Evolutionary conservation across 92 coral and sea anemone genomes (phyloP).

Genomic region (Epizoanthus scotinus): DNA sequence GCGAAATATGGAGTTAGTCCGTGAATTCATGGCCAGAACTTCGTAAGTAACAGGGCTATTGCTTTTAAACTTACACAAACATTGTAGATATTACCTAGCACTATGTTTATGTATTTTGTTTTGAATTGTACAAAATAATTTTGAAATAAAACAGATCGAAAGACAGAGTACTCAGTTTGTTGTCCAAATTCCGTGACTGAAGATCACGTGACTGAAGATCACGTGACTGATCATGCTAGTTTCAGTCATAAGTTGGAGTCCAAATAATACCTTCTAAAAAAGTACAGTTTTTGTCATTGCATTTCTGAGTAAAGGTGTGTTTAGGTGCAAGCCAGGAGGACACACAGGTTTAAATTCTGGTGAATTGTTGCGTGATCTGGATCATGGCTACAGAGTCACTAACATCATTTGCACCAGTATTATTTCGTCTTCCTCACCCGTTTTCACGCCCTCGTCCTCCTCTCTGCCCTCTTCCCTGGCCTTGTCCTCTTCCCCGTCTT

Average conservation of each 20-base stretch:
- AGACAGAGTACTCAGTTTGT: too few relatives aligned
- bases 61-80: too few relatives aligned
- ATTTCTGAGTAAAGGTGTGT: slow-evolving; percentile 36
- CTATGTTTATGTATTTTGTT: too few relatives aligned
- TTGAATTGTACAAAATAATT: too few relatives aligned
- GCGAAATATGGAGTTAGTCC: too few relatives aligned
- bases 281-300: slow-evolving; percentile 61
- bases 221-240: background rate
- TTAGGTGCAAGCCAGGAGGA: slow-evolving; percentile 61
- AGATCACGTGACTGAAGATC: too few relatives aligned
- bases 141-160: too few relatives aligned
- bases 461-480: slow-evolving; percentile 11
- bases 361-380: slow-evolving; percentile 51
- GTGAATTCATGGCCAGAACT: too few relatives aligned
- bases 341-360: slow-evolving; percentile 64
- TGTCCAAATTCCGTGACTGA: too few relatives aligned
- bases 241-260: slow-evolving; percentile 50
- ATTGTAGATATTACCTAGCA: too few relatives aligned
- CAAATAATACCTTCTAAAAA: slow-evolving; percentile 62
- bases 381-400: slow-evolving; percentile 37
- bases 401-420: too few relatives aligned
- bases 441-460: background rate
- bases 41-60: too few relatives aligned
- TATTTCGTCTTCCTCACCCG: background rate
- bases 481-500: background rate